These are phyloP conservation scores for Gopherus evgoodei DNA, from an alignment of 2,113 vertebrate species.

Conservation along the genomic window DNA sequence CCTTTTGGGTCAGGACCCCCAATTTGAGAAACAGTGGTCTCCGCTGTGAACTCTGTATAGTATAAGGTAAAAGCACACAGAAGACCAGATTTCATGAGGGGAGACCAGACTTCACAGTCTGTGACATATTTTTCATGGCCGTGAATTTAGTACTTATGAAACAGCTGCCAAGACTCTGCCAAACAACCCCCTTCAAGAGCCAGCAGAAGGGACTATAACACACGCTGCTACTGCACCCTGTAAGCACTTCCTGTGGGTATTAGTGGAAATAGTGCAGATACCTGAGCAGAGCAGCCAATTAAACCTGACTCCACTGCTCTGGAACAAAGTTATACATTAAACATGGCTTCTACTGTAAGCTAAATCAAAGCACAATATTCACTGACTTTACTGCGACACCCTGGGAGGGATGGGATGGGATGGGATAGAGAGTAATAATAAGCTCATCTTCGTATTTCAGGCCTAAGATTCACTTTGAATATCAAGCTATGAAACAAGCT, in stretches of 20 bases:
- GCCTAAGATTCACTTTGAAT: neutral
- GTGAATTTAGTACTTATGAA: no score
- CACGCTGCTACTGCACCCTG: neutral
- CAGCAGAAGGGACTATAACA: neutral
- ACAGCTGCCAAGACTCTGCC: neutral
- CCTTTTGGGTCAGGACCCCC: no score
- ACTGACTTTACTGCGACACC: neutral
- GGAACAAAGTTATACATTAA: neutral
- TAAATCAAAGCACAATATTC: neutral
- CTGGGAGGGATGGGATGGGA: neutral
- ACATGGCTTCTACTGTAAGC: neutral
- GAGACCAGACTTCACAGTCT: no score
- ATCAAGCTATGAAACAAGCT: neutral
- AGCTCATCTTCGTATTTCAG: neutral
- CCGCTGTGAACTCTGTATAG: no score
- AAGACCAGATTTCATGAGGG: no score
- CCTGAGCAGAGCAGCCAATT: neutral
- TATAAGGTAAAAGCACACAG: no score
- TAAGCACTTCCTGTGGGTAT: neutral
- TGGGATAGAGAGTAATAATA: neutral
- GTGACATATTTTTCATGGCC: no score
- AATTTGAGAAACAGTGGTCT: no score
- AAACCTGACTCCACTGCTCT: neutral
- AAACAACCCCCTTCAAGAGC: neutral
- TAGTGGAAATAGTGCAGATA: neutral